phyloP scores from a whole-genome alignment of 2,888 invertebrate species.

The Junonia oenone region DNA sequence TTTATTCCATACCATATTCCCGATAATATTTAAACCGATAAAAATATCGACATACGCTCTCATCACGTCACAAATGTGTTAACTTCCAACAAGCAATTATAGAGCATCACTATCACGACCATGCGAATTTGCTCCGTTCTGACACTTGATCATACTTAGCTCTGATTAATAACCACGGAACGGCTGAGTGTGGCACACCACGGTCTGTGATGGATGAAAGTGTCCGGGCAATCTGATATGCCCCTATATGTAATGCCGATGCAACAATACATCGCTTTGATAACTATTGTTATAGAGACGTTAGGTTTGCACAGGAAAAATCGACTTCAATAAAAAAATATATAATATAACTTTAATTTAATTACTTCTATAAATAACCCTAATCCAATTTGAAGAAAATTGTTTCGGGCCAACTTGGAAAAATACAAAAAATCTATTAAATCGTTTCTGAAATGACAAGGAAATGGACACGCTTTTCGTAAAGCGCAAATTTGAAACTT shows the following conservation, averaged over 20 bases:
- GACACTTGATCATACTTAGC: constrained; percentile 5
- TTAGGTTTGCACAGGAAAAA: too few relatives aligned
- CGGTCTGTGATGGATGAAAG: constrained; percentile 1
- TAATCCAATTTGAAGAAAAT: too few relatives aligned
- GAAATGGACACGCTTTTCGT: too few relatives aligned
- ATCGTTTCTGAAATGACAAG: too few relatives aligned
- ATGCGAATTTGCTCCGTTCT: background rate
- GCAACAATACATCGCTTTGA: background rate
- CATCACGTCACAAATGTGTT: background rate
- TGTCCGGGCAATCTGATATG: constrained; percentile 1
- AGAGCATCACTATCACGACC: background rate
- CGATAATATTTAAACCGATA: too few relatives aligned
- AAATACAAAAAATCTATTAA: too few relatives aligned
- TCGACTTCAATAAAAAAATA: too few relatives aligned
- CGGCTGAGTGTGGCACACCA: constrained; percentile 6
- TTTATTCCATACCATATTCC: too few relatives aligned
- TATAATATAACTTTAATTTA: too few relatives aligned
- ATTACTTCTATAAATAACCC: too few relatives aligned
- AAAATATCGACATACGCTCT: background rate
- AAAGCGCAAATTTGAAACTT: too few relatives aligned
- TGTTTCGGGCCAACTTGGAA: too few relatives aligned
- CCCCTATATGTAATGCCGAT: background rate
- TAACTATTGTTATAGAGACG: background rate
- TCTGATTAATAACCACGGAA: constrained; percentile 4
- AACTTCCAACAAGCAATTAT: background rate